Base-by-base conservation (phyloP, 2,113 vertebrate species). In the Lophura nycthemera region DNA sequence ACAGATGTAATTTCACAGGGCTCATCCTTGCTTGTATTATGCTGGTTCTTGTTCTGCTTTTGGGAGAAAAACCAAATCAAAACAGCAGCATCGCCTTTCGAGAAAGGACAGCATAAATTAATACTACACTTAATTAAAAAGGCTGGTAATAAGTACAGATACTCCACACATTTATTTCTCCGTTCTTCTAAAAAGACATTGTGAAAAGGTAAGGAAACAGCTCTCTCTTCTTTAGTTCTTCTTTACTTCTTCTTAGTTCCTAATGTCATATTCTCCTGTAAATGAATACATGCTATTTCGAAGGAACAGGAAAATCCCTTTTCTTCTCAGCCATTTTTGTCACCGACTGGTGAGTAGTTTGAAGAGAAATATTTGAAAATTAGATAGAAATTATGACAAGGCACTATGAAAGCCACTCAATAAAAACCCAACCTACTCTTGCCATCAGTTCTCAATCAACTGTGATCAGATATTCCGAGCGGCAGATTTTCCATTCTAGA, bases 301-400 rank as follows among this genome's bases (percentile, higher is more conserved):
- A 65, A 83, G 57, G 38, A 84, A 79, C 5, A 87, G 30, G 27
- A 93, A 77, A 91, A 77, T 1, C 29, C 8, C 19, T 88, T 38
- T 65, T 74, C 75, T 89, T 66, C 72, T 80, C 32, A 89, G 64
- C 73, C 32, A n/a, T 42, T 88, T 83, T 48, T 80, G 75, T 45
- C 87, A 77, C 42, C 64, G 50, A 34, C 69, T 67, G 38, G 45
- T 21, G 45, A 32, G 65, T 66, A 32, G 25, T 34, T 71, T 42
- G 32, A 94, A 89, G 64, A 52, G 67, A 80, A 40, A 77, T 8
- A 56, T 67, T 52, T 65, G 61, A 83, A 89, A 92, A 85, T 34
- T 21, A 75, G 22, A 50, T 17, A 59, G 69, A 75, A 69, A 74
- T n/a, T 40, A 57, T 8, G 19, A 73, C 48, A 27, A 90, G 54